phyloP scores from a whole-genome alignment of 1,140 invertebrate species.

The Lordiphosa collinella region DNA sequence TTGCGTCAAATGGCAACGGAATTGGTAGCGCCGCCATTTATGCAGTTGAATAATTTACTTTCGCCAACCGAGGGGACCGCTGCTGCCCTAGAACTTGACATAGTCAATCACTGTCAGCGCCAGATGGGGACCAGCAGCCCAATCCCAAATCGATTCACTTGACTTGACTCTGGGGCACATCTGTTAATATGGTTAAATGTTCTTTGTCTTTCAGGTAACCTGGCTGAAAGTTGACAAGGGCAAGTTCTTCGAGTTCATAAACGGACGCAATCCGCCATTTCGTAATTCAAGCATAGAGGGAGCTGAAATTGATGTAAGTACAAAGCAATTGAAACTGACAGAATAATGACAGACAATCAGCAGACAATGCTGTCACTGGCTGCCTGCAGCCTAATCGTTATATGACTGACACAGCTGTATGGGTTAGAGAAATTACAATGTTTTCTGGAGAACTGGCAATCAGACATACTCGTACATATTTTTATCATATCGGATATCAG shows the following conservation, averaged over 20 bases:
- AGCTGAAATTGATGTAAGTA: constrained; percentile 87
- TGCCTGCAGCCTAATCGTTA: constrained; percentile 8
- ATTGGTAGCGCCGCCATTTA: constrained; percentile 10
- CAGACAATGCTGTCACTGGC: too few species aligned
- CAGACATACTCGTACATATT: too few species aligned
- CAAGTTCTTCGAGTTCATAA: constrained; percentile 88
- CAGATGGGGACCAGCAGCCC: constrained; percentile 9
- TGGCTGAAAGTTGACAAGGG: constrained; percentile 88
- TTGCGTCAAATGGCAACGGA: constrained; percentile 25
- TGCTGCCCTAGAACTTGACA: constrained; percentile 26
- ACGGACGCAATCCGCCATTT: constrained; percentile 87
- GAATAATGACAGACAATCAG: constrained; percentile 6
- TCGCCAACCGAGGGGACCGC: background rate
- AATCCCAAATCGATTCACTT: background rate
- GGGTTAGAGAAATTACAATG: too few species aligned
- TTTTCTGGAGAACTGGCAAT: too few species aligned
- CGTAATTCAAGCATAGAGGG: constrained; percentile 84
- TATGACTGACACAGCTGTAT: background rate
- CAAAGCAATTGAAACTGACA: background rate
- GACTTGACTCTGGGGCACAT: constrained; percentile 6
- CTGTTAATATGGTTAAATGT: constrained; percentile 51
- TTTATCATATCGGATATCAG: too few species aligned
- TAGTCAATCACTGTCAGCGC: constrained; percentile 65
- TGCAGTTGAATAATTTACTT: constrained; percentile 19
- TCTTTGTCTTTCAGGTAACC: constrained; percentile 80